Percentiles rank a stretch among this genome's conserved stretches.
phyloP scores from a whole-genome alignment of 2,113 vertebrate genomes.

The Origma solitaria region DNA sequence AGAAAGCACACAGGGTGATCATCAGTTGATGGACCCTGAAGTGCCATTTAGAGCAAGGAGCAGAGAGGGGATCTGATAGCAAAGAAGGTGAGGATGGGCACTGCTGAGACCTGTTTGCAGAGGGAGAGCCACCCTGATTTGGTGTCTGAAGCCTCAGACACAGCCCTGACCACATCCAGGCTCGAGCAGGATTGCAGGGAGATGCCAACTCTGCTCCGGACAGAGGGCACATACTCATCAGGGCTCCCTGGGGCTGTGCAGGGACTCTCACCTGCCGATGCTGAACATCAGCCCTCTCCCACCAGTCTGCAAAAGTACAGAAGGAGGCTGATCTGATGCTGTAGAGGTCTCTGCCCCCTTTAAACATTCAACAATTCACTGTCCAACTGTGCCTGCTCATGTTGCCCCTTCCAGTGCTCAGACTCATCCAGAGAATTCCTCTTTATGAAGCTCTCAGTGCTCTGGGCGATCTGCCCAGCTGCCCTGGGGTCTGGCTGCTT shows the following conservation, averaged over 20 bases:
- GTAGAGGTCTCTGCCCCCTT: background rate
- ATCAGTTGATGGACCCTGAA: rapidly evolving
- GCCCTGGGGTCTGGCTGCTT: background rate
- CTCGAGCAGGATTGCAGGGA: rapidly evolving
- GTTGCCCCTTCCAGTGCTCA: background rate
- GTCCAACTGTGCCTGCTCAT: background rate
- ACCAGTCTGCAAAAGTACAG: background rate
- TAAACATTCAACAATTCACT: background rate
- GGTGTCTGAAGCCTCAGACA: background rate
- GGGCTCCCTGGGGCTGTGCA: background rate
- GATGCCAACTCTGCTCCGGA: background rate
- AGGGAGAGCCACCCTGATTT: background rate
- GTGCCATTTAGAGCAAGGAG: background rate
- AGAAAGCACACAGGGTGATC: rapidly evolving
- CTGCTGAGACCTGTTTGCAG: background rate
- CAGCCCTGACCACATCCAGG: background rate
- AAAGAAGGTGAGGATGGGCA: background rate
- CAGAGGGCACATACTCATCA: rapidly evolving
- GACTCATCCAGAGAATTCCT: background rate
- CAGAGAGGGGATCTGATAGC: background rate
- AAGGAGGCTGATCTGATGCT: background rate
- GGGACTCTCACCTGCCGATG: background rate
- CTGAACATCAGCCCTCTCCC: background rate
- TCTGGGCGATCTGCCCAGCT: background rate
- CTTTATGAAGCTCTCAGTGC: background rate